Base-by-base conservation (phyloP, 1,140 invertebrate genomes). In the Lysiphlebus fabarum region DNA sequence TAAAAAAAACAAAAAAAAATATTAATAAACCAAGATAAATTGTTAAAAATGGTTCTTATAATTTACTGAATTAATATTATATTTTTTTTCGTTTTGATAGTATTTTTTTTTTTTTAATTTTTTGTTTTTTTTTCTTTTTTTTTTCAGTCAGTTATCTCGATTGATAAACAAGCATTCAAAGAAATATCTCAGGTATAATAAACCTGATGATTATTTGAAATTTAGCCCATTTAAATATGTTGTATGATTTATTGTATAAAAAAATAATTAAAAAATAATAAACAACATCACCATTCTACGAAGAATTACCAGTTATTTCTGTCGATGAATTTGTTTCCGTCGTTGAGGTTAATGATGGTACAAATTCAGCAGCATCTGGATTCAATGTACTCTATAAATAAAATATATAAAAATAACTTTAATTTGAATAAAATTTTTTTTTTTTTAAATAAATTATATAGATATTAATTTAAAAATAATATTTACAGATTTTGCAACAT, bases 341-440 rank as follows among this genome's bases (percentile, higher is more conserved):
- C 14, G 73, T 49, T 65, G 74, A 17, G 17, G 17, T 77, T 42
- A 71, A 74, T 26, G 73, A 71, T 62, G 89, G 89, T 53, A 91
- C 82, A 72, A 91, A 91, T 74, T 91, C 90, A 33, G 87, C 87
- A 6, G 89, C 90, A 63, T 90, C 81, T 0, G 90, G 89, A 77
- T 91, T 91, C 45, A 91, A 72, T 45, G 85, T 86, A 53, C 87
- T 90, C 77, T 87, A 76, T 53, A 82, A 81, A 62, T 56, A 44
- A 58, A 43, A 51, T 50, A 6, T 1, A 45, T 7, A 6, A 45
- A 45, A 45, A n/a, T 45, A 6, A 45, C 43, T 5, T 44, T 44
- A 11, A 12, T 33, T 17, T 40, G n/a, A n/a, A n/a, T 43, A 4
- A 66, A 17, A 38, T 48, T 47, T 17, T 17, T 53, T 60, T 7